Percentiles rank a stretch among this genome's conserved stretches.
Evolutionary conservation across 2,888 invertebrate species (phyloP).

Genomic region (Sericinus montela): DNA sequence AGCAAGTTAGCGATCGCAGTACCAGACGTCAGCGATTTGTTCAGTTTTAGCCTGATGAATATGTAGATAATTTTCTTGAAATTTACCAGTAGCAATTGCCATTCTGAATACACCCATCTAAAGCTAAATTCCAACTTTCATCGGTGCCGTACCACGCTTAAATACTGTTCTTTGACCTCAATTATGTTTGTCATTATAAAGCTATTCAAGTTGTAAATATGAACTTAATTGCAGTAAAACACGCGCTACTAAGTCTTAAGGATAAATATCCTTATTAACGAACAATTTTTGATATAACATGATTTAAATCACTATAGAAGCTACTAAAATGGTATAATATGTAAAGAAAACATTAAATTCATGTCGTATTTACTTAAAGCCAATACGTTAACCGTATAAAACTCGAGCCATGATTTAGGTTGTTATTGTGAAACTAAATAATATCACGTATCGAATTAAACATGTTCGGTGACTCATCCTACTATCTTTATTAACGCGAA

Average conservation of each 20-base stretch:
- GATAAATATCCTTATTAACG: too few species aligned
- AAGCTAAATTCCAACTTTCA: constrained; percentile 5
- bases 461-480: constrained; percentile 50
- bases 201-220: neutral
- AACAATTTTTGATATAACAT: neutral
- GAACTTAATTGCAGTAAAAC: constrained; percentile 3
- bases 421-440: constrained; percentile 70
- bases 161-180: constrained; percentile 14
- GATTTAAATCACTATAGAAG: too few species aligned
- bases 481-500: constrained; percentile 65
- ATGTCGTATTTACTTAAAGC: neutral
- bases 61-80: too few species aligned
- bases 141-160: constrained; percentile 18
- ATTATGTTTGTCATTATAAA: constrained; percentile 1
- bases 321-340: too few species aligned
- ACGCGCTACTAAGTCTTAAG: neutral
- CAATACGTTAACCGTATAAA: constrained; percentile 51
- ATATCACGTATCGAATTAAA: constrained; percentile 60
- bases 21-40: too few species aligned
- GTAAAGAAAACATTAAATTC: too few species aligned
- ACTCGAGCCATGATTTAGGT: constrained; percentile 63
- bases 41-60: too few species aligned
- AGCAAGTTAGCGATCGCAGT: too few species aligned
- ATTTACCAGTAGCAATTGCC: too few species aligned
- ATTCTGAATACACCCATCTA: too few species aligned